These are phyloP conservation scores for Otocyon megalotis DNA, from an alignment of 2,113 vertebrate species.

Conservation along the genomic window DNA sequence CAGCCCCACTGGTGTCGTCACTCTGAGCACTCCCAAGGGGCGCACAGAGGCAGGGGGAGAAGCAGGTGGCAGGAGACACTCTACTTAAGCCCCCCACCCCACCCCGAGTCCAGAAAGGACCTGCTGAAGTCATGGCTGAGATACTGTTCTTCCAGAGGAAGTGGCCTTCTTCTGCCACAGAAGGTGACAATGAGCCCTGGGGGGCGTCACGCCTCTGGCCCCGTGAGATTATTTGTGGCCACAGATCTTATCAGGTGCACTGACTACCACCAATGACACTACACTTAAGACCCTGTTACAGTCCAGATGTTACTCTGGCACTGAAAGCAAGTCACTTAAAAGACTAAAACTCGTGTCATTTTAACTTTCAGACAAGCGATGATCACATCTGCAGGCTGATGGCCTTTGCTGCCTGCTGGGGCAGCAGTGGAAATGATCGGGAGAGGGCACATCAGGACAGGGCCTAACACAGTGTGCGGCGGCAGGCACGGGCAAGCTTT, in stretches of 20 bases:
- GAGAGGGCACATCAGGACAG: accelerated
- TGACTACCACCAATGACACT: background rate
- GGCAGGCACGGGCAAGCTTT: accelerated
- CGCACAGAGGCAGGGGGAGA: background rate
- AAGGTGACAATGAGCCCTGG: background rate
- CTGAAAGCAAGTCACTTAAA: background rate
- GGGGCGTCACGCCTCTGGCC: accelerated
- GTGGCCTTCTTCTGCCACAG: no score
- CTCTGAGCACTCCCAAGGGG: background rate
- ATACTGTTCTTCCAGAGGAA: background rate
- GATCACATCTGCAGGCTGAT: accelerated
- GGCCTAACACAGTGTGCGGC: background rate
- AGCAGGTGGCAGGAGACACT: accelerated
- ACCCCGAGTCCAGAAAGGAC: background rate
- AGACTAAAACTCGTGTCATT: background rate
- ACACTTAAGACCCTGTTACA: background rate
- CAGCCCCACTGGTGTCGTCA: no score
- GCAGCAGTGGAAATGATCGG: accelerated
- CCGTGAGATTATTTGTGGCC: background rate
- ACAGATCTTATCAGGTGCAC: background rate
- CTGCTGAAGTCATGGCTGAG: background rate
- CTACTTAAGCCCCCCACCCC: background rate
- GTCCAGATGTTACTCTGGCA: background rate
- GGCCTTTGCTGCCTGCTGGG: background rate
- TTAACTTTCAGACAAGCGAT: background rate